Evolutionary conservation across 2,113 vertebrate species (phyloP).

Genomic region (Tyto alba): DNA sequence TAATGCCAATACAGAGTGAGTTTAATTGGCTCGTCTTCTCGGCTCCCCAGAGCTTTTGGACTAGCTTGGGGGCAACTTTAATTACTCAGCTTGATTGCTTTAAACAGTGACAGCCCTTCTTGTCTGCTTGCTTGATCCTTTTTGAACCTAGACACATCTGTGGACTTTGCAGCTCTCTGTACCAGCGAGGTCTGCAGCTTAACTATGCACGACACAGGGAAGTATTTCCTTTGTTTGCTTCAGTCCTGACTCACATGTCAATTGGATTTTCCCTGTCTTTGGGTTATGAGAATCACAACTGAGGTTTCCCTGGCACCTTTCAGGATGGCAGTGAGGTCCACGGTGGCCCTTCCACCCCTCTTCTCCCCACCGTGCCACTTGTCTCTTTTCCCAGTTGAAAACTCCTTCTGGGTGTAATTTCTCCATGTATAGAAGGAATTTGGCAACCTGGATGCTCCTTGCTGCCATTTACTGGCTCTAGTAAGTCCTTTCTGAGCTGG

Average conservation of each 20-base stretch:
- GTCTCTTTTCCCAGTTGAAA: neutral
- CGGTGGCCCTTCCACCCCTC: neutral
- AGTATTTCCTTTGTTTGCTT: neutral
- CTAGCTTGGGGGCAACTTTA: neutral
- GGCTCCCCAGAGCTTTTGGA: neutral
- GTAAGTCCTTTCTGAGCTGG: neutral
- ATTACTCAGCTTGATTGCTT: neutral
- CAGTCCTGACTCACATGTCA: neutral
- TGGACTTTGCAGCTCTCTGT: neutral
- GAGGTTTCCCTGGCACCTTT: neutral
- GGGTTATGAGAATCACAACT: neutral
- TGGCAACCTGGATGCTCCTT: neutral
- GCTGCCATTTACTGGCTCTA: neutral
- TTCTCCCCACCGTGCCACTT: neutral
- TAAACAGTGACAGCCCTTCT: neutral
- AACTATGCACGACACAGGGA: accelerated
- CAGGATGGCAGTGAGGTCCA: neutral
- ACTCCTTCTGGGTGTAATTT: neutral
- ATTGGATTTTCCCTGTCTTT: neutral
- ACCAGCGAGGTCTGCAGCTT: neutral
- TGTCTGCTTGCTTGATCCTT: neutral
- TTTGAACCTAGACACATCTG: neutral
- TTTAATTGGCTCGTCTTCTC: neutral
- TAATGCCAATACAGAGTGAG: neutral
- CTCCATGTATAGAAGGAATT: neutral